Conservation (phyloP, 37 sponge, comb jelly and placozoan species). For the Aphrocallistes beatrix region DNA sequence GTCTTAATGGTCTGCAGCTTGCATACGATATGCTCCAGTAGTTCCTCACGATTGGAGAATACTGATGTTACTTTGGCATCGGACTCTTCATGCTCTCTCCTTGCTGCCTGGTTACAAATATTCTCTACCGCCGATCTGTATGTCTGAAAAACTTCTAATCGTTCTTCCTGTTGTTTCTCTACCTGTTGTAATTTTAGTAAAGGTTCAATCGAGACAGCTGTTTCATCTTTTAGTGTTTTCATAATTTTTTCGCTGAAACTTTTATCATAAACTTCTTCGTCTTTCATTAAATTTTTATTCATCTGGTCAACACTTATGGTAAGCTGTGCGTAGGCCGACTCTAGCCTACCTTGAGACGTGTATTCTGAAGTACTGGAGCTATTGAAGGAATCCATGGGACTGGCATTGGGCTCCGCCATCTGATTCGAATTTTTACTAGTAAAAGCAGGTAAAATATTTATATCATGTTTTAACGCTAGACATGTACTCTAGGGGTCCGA, state of each 20-base stretch:
- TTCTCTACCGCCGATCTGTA: not conserved
- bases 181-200: not conserved
- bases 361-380: too few relatives aligned
- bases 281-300: not conserved
- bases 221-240: not conserved
- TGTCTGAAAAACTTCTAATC: not conserved
- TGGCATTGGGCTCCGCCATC: too few relatives aligned
- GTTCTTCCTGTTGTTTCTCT: not conserved
- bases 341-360: too few relatives aligned
- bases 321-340: not conserved
- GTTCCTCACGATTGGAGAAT: not conserved
- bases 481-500: too few relatives aligned
- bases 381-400: too few relatives aligned
- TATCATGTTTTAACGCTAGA: too few relatives aligned
- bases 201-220: not conserved
- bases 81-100: not conserved
- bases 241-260: not conserved
- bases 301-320: not conserved
- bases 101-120: not conserved
- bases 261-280: not conserved
- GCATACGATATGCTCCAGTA: not conserved
- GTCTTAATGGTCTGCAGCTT: not conserved
- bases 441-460: too few relatives aligned
- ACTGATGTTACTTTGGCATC: not conserved
- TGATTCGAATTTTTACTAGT: too few relatives aligned